Base-by-base conservation (phyloP, 2,113 vertebrate genomes). In the Phalacrocorax carbo region DNA sequence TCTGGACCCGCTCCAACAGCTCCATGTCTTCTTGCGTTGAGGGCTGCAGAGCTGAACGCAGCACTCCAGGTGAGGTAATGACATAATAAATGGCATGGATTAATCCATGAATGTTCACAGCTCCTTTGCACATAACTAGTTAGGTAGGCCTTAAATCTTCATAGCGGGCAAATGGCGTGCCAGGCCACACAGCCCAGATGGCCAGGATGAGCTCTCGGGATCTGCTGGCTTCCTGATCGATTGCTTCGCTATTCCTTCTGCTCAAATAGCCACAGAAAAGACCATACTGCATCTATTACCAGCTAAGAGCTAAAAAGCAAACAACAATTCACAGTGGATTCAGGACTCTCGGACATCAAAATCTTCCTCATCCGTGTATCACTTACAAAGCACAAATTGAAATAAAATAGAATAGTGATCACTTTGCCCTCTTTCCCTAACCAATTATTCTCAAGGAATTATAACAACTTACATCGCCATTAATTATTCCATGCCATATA, bases 131-230 rank as follows among this genome's bases (percentile, higher is more conserved):
- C 18, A 3, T 68, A 49, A 58, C 44, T 54, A 15, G 27, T 25
- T 44, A 82, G 48, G 40, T 2, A n/a, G 34, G 14, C 16, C 27
- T 36, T 71, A 34, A 81, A 36, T 42, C 25, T n/a, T 68, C 20
- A 14, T 1, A 58, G 3, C 10, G 7, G 4, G 10, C 2, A 85
- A 88, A 61, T 22, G 22, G 13, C 0, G 1, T 10, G 25, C 40
- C 19, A 80, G 60, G 25, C 26, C 60, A 78, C 19, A 23, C 22
- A 72, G 54, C 10, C 8, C 6, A 34, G 4, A 8, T 0, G 0
- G 9, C 32, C 72, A 90, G 29, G 58, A 55, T 27, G n/a, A 90
- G 23, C 29, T 81, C 48, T 27, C 4, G 2, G 30, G 5, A 80
- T 55, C 60, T 62, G 14, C 16, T 52, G 46, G 14, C 26, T 91